Base-by-base conservation (phyloP, 2,888 invertebrate genomes). In the Beris morrisii region DNA sequence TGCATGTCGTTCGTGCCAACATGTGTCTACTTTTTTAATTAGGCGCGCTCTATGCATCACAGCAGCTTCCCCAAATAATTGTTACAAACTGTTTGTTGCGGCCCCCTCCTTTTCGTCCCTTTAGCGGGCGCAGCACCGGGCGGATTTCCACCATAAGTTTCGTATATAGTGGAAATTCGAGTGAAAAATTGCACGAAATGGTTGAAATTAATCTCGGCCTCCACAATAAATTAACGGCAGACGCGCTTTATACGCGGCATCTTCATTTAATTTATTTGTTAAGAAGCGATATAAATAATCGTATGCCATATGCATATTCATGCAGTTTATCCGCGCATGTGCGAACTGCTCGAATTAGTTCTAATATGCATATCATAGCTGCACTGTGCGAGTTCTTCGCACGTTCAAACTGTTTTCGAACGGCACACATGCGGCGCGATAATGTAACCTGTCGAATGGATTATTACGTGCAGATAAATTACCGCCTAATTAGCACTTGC, bases 401-500 rank as follows among this genome's bases (percentile, higher is more conserved):
- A 46, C 58, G 11, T 56, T 38, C n/a, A 38, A 56, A 32, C 13
- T 56, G 55, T 55, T 11, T n/a, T n/a, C 38, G 43, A 56, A 56
- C 56, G 32, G 61, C 15, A 50, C 61, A 38, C 61, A 61, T 61
- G 61, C n/a, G 50, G 61, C 44, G 64, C 44, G 64, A 54, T 54
- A 54, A 64, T 64, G 54, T 45, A 45, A 54, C 54, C 53, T 64
- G 54, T 64, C 53, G 64, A 54, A 64, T 64, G 64, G 53, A 64
- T 52, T 64, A 64, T 64, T 52, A 64, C 54, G 54, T 64, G 64
- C 28, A 64, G 54, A 64, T 64, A 64, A 64, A 64, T 64, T 64
- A 54, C 45, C 54, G 55, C 43, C 64, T 64, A 64, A 64, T 64
- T 64, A 64, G 64, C 64, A 38, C 46, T 44, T 48, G 64, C 64